phyloP scores from a whole-genome alignment of 2,888 invertebrate species.

The Pammene fasciana region DNA sequence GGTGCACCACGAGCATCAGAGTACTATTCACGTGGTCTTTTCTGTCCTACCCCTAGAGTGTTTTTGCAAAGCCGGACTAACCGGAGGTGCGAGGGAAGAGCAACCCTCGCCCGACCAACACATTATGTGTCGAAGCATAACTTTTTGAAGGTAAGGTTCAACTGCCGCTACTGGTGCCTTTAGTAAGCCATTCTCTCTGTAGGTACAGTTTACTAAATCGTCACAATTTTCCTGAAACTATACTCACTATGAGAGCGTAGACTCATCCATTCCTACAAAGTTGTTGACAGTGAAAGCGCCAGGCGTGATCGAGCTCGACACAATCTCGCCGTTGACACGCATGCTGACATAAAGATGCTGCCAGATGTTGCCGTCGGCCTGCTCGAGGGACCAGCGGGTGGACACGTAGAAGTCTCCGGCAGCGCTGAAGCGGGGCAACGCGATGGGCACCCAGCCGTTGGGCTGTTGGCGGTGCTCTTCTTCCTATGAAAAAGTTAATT shows the following conservation, averaged over 20 bases:
- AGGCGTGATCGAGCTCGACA: slow-evolving; percentile 74
- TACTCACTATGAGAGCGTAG: slow-evolving; percentile 61
- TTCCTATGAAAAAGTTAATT: slow-evolving; percentile 59
- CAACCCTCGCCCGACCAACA: too few relatives aligned
- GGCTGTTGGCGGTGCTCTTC: slow-evolving; percentile 79
- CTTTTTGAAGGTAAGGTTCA: too few relatives aligned
- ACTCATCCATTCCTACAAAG: slow-evolving; percentile 81
- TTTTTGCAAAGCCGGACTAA: too few relatives aligned
- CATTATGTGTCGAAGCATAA: too few relatives aligned
- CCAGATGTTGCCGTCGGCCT: slow-evolving; percentile 78
- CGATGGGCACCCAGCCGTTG: slow-evolving; percentile 88
- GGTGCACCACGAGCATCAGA: too few relatives aligned
- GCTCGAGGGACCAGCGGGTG: slow-evolving; percentile 68
- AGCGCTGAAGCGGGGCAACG: slow-evolving; percentile 81
- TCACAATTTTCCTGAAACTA: too few relatives aligned
- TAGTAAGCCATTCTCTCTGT: too few relatives aligned
- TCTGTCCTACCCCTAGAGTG: too few relatives aligned
- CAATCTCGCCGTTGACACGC: slow-evolving; percentile 59
- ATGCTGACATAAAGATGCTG: slow-evolving; percentile 71
- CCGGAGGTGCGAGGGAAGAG: too few relatives aligned
- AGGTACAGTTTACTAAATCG: too few relatives aligned
- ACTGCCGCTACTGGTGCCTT: too few relatives aligned
- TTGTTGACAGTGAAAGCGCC: slow-evolving; percentile 85
- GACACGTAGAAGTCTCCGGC: slow-evolving; percentile 73
- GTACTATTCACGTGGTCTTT: too few relatives aligned